These are phyloP conservation scores for Epinephelus moara DNA, from an alignment of 2,113 vertebrate species.

Conservation along the genomic window DNA sequence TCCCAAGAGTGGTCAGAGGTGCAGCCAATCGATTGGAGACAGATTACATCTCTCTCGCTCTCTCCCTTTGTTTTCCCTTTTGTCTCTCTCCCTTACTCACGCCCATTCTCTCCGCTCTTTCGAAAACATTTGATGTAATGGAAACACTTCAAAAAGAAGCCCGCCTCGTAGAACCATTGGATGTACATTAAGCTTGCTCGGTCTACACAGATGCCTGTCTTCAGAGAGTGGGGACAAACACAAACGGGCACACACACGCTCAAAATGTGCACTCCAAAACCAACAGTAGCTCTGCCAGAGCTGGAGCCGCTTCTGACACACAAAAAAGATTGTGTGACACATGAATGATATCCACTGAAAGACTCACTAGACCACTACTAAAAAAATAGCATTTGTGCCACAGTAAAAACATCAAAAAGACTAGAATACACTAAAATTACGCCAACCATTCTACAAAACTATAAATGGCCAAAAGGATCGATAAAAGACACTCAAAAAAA, in stretches of 20 bases:
- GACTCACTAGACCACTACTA: not conserved
- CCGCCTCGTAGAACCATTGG: constrained; percentile 34
- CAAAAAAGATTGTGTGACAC: not conserved
- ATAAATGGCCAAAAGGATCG: not conserved
- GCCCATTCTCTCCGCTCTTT: constrained; percentile 34
- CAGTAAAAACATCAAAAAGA: no score
- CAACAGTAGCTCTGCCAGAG: constrained; percentile 12
- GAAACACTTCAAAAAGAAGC: constrained; percentile 62
- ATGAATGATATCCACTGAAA: not conserved
- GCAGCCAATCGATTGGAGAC: constrained; percentile 79
- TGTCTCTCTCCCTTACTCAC: constrained; percentile 36
- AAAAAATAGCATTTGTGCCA: not conserved
- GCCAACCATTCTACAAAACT: not conserved
- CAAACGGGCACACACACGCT: not conserved
- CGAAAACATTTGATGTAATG: constrained; percentile 72
- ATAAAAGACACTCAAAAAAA: not conserved
- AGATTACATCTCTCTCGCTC: constrained; percentile 78
- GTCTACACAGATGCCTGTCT: constrained; percentile 9
- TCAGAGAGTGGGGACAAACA: constrained; percentile 22
- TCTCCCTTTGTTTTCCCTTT: constrained; percentile 41
- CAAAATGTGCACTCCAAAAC: constrained; percentile 14
- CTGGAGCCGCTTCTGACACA: constrained; percentile 11
- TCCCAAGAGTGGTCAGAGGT: constrained; percentile 82
- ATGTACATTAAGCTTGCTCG: constrained; percentile 10
- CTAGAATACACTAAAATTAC: no score